A percentile compares a stretch with the other conserved stretches of the same genome.
Evolutionary conservation across 2,888 invertebrate species (phyloP).

Genomic region (Thymelicus acteon): DNA sequence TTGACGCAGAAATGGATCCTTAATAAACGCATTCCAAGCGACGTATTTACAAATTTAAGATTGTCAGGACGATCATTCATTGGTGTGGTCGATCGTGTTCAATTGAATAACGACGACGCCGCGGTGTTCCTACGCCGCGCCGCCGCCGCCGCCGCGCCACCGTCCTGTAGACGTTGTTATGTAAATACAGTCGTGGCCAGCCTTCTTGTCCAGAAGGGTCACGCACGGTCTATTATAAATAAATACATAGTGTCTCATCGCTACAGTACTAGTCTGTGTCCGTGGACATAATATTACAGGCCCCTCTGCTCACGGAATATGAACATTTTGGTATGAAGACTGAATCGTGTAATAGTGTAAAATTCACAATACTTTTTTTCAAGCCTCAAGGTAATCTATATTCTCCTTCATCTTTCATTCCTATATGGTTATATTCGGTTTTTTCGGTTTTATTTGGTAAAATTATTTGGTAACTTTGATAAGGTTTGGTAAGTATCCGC

Average conservation of each 20-base stretch:
- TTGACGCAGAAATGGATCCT: constrained; percentile 7
- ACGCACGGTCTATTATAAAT: constrained; percentile 14
- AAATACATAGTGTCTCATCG: constrained; percentile 26
- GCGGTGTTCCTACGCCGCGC: constrained; percentile 50
- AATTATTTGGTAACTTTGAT: no score
- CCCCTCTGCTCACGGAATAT: background rate
- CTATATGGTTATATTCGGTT: no score
- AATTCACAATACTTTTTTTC: no score
- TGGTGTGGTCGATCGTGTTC: constrained; percentile 67
- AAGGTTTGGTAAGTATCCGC: no score
- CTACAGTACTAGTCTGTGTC: no score
- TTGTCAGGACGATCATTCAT: constrained; percentile 67
- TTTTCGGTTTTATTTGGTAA: no score
- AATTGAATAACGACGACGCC: constrained; percentile 75
- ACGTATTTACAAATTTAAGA: constrained; percentile 31
- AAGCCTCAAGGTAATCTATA: no score
- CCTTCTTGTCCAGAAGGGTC: constrained; percentile 38
- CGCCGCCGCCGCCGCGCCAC: constrained; percentile 19
- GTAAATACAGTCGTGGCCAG: constrained; percentile 61
- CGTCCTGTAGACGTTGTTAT: constrained; percentile 63
- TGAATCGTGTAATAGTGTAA: no score
- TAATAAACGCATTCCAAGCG: constrained; percentile 5
- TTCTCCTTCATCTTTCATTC: no score
- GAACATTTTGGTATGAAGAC: no score
- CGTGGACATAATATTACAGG: background rate